Base-by-base conservation (phyloP, 2,888 invertebrate species). In the Xestia xanthographa region DNA sequence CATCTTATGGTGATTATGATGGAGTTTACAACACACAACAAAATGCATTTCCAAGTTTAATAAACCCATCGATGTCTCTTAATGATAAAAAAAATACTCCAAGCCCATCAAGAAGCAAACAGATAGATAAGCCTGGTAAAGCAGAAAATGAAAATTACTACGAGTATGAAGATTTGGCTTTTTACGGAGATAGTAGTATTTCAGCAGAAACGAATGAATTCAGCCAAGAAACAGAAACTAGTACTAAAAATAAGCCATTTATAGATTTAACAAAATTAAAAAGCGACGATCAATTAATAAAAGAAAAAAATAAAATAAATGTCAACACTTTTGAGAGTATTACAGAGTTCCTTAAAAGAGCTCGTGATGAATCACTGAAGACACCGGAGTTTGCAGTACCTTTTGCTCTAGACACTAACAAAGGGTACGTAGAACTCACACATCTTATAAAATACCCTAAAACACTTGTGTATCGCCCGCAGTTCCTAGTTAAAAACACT, bases 391-490 rank as follows among this genome's bases (percentile, higher is more conserved):
- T 87, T 50, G 72, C 83, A 26, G 53, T 76, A 11, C 81, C 71
- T 66, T 72, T 79, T 73, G 72, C 79, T 50, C 26, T 80, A 50
- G 50, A 78, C 38, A 78, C 66, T 75, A 72, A 75, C 29, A 82
- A 80, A 63, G 88, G 79, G 75, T 80, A 87, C 45, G 79, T 88
- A 70, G 84, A 88, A 71, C 75, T 87, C 48, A 82, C 82, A 50
- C 77, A 88, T 75, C 76, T 87, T 56, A 66, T 87, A 50, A 87
- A 83, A 60, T 77, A 88, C 81, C 85, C 87, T 5, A 87, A 85
- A 77, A 72, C 70, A 1, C 68, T 85, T 20, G 50, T 84, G 3
- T 87, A 87, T 71, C 83, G 77, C 12, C 85, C 87, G 56, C 87
- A 88, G 66, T 79, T 85, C n/a, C 20, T 87, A 34, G 72, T 87